A percentile compares a stretch with the other conserved stretches of the same genome.
These are phyloP conservation scores for Pseudonaja textilis DNA, from an alignment of 2,113 vertebrate genomes.

Conservation along the genomic window DNA sequence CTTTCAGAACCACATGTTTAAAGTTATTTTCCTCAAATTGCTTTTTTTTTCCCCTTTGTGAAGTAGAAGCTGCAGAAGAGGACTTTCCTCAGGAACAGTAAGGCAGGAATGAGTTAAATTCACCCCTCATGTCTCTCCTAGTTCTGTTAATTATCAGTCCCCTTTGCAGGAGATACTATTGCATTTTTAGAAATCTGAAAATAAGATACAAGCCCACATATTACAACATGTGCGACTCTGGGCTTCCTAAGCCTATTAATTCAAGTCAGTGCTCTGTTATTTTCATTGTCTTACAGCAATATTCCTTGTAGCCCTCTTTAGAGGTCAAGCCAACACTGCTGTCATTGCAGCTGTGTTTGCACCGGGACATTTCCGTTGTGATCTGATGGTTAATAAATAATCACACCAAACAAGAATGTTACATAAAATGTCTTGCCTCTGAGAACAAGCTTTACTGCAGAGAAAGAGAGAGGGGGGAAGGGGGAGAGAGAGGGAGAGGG, in stretches of 20 bases:
- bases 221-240: neutral
- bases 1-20: neutral
- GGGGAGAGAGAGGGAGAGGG: accelerated
- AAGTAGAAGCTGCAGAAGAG: neutral
- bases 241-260: neutral
- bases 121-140: too few relatives aligned
- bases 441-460: neutral
- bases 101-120: neutral
- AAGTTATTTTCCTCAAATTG: neutral
- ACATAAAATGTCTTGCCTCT: neutral
- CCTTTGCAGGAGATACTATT: neutral
- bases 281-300: neutral
- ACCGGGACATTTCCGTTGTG: neutral
- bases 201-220: neutral
- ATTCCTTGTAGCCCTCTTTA: neutral
- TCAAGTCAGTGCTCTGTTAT: neutral
- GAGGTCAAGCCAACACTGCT: neutral
- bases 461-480: too few relatives aligned
- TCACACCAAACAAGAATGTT: neutral
- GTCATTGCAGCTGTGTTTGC: neutral
- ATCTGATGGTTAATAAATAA: neutral
- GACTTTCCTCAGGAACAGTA: neutral
- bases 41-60: neutral
- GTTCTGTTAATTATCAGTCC: neutral
- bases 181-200: neutral